Evolutionary conservation across 64 coral and sea anemone genomes (phyloP).

Genomic region (Stylophora pistillata): DNA sequence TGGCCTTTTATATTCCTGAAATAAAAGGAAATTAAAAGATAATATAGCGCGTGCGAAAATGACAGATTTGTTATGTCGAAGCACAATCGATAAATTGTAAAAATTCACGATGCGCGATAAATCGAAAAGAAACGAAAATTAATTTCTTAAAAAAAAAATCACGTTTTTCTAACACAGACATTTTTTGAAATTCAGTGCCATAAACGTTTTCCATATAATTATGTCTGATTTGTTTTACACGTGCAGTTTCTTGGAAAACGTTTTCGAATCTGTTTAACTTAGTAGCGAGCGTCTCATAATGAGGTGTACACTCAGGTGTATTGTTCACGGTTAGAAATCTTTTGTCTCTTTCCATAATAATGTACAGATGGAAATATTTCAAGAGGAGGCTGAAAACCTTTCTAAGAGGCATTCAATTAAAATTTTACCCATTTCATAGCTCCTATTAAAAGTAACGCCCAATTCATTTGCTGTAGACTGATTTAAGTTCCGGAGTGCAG

Average conservation of each 20-base stretch:
- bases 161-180: background rate
- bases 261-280: background rate
- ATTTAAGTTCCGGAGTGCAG: background rate
- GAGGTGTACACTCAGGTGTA: background rate
- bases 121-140: background rate
- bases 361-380: background rate
- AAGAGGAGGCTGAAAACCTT: background rate
- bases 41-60: constrained; percentile 25
- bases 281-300: background rate
- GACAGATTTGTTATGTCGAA: constrained; percentile 4
- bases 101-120: background rate
- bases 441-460: background rate
- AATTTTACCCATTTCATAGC: background rate
- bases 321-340: constrained; percentile 14
- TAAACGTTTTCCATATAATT: background rate
- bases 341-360: constrained; percentile 2
- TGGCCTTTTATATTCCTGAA: background rate
- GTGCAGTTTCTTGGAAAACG: background rate
- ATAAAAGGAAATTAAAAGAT: constrained; percentile 12
- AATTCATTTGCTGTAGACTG: background rate
- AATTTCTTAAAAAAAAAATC: background rate
- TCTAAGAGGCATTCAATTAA: background rate
- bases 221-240: background rate
- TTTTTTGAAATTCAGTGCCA: background rate
- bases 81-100: background rate